These are phyloP conservation scores for Peromyscus eremicus DNA, from an alignment of 2,797 vertebrate genomes.

Conservation along the genomic window DNA sequence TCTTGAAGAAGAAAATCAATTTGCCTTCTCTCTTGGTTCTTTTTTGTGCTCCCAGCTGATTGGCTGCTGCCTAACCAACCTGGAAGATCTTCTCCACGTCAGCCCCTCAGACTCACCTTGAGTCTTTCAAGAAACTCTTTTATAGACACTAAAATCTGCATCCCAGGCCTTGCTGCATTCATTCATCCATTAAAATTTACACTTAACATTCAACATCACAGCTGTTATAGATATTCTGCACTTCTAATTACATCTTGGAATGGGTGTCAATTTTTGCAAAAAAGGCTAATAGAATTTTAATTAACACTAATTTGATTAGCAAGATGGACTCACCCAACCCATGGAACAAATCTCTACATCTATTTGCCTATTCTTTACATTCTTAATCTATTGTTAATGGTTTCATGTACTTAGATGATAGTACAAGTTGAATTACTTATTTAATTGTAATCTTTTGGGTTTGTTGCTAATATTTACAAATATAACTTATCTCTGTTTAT, in stretches of 20 bases:
- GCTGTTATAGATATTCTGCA: neutral
- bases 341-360: neutral
- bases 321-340: neutral
- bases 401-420: neutral
- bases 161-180: neutral
- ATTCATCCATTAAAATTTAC: neutral
- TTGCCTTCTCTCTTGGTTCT: neutral
- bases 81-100: neutral
- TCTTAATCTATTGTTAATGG: neutral
- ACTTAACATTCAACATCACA: neutral
- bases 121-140: neutral
- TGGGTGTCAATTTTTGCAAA: neutral
- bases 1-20: neutral
- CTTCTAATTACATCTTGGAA: slow-evolving; percentile 24
- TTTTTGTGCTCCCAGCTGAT: neutral
- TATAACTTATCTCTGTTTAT: neutral
- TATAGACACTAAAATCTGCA: neutral
- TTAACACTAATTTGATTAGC: neutral
- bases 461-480: slow-evolving; percentile 6
- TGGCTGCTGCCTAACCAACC: neutral
- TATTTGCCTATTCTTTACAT: neutral
- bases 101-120: neutral
- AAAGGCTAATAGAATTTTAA: neutral
- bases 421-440: neutral
- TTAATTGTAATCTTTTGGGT: neutral